A percentile compares a stretch with the other conserved stretches of the same genome.
Evolutionary conservation across 2,797 vertebrate genomes (phyloP).

Genomic region (Anniella stebbinsi): DNA sequence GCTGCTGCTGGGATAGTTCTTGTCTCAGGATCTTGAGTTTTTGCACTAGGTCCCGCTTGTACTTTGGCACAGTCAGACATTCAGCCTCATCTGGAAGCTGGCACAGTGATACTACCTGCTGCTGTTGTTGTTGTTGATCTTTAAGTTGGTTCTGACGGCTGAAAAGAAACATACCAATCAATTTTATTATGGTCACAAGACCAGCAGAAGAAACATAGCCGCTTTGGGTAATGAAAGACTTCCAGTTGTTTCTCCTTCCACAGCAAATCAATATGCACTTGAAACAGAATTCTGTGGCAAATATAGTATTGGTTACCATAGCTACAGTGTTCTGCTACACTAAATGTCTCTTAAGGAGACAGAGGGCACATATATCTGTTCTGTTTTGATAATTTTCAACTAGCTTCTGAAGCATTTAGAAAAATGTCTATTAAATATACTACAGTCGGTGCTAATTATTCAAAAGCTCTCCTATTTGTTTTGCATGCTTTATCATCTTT

Average conservation of each 20-base stretch:
- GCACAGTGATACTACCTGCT: conserved; percentile 85
- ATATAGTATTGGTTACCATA: background rate
- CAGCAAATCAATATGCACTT: background rate
- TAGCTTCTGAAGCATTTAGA: conserved; percentile 57
- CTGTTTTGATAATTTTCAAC: conserved; percentile 57
- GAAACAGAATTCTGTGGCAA: background rate
- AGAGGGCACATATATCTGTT: conserved; percentile 49
- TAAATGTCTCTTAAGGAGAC: conserved; percentile 44
- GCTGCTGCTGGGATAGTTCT: conserved; percentile 96
- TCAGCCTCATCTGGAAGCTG: conserved; percentile 92
- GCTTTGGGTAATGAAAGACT: conserved; percentile 5
- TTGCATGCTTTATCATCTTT: conserved; percentile 58
- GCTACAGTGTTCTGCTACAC: conserved; percentile 17
- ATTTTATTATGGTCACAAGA: too few species aligned
- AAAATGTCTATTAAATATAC: conserved; percentile 54
- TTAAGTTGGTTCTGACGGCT: conserved; percentile 91
- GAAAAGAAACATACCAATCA: conserved; percentile 62
- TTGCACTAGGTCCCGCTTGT: conserved; percentile 97
- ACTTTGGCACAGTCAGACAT: conserved; percentile 93
- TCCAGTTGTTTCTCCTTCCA: background rate
- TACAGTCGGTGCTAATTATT: conserved; percentile 61
- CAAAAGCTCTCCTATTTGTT: conserved; percentile 67
- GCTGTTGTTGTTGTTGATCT: conserved; percentile 84
- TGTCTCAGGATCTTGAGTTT: conserved; percentile 96
- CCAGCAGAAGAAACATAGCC: conserved; percentile 62